Percentiles rank a stretch among this genome's conserved stretches.
Conservation (phyloP, 2,888 invertebrate species). For the Amiota mariae region DNA sequence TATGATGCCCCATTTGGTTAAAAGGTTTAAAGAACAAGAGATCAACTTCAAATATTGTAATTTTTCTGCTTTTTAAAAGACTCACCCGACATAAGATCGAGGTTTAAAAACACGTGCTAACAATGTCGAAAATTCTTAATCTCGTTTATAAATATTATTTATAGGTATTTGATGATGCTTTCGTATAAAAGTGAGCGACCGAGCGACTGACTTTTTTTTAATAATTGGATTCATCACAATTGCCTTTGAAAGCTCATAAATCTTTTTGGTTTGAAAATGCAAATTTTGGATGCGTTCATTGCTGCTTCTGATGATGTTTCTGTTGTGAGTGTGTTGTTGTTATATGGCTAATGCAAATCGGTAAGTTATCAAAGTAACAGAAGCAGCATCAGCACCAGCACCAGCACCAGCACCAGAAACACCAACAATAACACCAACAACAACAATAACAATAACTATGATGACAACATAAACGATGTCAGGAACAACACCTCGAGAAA, state of each 20-base stretch:
- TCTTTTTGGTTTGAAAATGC: slow-evolving; percentile 64
- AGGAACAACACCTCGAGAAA: slow-evolving; percentile 14
- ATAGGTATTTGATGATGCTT: slow-evolving; percentile 63
- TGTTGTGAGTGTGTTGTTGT: slow-evolving; percentile 21
- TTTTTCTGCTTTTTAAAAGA: neutral
- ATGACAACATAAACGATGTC: slow-evolving; percentile 1
- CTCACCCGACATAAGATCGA: slow-evolving; percentile 4
- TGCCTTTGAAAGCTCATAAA: slow-evolving; percentile 56
- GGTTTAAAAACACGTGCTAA: neutral
- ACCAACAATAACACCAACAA: too few species aligned
- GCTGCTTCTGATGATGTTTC: slow-evolving; percentile 24
- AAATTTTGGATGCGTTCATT: slow-evolving; percentile 50
- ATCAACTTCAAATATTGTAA: neutral
- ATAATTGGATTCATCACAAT: slow-evolving; percentile 68
- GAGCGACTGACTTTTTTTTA: slow-evolving; percentile 46
- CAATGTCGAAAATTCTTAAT: slow-evolving; percentile 56
- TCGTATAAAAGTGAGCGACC: slow-evolving; percentile 46
- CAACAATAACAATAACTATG: slow-evolving; percentile 17
- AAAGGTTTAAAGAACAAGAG: too few species aligned
- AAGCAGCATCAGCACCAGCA: slow-evolving; percentile 23
- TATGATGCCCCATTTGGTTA: too few species aligned
- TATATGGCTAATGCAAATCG: slow-evolving; percentile 49
- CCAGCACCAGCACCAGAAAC: too few species aligned
- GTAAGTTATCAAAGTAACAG: slow-evolving; percentile 62
- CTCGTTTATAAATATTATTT: slow-evolving; percentile 64